These are phyloP conservation scores for Philopedon plagiatum DNA, from an alignment of 2,888 invertebrate species.

Conservation along the genomic window DNA sequence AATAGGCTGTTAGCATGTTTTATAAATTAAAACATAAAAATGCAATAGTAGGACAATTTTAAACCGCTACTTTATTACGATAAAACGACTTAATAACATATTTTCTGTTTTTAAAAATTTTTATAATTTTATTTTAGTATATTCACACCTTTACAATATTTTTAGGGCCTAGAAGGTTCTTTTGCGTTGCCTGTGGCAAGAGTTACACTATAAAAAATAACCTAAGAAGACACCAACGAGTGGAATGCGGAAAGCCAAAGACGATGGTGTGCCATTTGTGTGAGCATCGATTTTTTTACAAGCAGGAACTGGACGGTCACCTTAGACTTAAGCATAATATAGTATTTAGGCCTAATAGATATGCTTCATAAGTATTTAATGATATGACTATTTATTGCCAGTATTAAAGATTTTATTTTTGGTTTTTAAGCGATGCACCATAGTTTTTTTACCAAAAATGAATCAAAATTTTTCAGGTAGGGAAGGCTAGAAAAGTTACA, in stretches of 20 bases:
- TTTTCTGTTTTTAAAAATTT: not conserved
- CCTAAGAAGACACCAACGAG: slow-evolving; percentile 58
- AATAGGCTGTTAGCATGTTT: too few species aligned
- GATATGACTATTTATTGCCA: too few species aligned
- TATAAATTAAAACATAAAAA: too few species aligned
- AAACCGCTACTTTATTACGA: too few species aligned
- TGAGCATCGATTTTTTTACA: slow-evolving; percentile 58
- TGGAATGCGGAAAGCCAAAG: slow-evolving; percentile 61
- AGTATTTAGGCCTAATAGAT: slow-evolving; percentile 38
- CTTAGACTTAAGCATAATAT: slow-evolving; percentile 51
- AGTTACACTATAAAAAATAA: slow-evolving; percentile 58
- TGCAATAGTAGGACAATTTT: too few species aligned
- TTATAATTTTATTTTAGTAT: not conserved
- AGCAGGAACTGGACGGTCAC: slow-evolving; percentile 57
- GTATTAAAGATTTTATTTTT: not conserved
- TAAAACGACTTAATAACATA: too few species aligned
- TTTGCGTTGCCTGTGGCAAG: slow-evolving; percentile 54
- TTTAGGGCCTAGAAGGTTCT: slow-evolving; percentile 32
- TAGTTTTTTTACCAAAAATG: not conserved
- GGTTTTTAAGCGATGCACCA: not conserved
- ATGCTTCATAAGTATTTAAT: not conserved
- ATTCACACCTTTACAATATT: not conserved
- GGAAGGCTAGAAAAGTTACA: too few species aligned
- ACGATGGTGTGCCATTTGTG: slow-evolving; percentile 58
- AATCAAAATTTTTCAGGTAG: too few species aligned